A percentile compares a stretch with the other conserved stretches of the same genome.
Conservation (phyloP, 2,113 vertebrate genomes). For the Anthoscopus minutus region DNA sequence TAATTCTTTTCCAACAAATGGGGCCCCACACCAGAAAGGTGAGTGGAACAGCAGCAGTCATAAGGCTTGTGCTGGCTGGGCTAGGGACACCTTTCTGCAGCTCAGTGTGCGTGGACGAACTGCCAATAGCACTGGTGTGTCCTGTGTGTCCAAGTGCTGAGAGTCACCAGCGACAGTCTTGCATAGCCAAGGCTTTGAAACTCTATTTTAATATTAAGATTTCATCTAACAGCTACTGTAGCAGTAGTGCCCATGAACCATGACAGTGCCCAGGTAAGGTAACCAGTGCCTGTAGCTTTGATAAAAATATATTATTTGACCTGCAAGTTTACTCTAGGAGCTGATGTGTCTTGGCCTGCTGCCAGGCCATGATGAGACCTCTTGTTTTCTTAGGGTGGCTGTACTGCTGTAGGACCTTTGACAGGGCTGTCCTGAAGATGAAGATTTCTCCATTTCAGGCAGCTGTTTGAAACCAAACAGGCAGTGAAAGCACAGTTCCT, state of each 20-base stretch:
- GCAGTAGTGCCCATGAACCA: rapidly evolving
- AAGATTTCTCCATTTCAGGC: background rate
- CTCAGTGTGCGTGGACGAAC: background rate
- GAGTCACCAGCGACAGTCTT: background rate
- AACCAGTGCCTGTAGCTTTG: background rate
- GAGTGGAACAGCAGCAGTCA: background rate
- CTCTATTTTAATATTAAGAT: background rate
- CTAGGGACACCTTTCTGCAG: background rate
- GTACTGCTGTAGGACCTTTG: background rate
- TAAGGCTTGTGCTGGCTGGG: background rate
- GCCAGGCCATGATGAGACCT: background rate
- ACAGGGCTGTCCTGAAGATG: background rate
- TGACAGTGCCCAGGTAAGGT: background rate
- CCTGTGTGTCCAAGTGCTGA: background rate
- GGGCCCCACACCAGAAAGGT: background rate
- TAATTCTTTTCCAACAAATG: background rate
- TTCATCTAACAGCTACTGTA: background rate
- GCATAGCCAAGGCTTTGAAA: background rate
- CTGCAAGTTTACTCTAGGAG: background rate
- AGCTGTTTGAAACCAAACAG: background rate
- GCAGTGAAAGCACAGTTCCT: background rate
- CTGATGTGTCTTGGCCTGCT: background rate
- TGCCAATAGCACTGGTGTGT: background rate
- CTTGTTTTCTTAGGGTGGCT: background rate
- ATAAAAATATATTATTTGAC: background rate